Base-by-base conservation (phyloP, 1,140 invertebrate genomes). In the Hesperophylax magnus region DNA sequence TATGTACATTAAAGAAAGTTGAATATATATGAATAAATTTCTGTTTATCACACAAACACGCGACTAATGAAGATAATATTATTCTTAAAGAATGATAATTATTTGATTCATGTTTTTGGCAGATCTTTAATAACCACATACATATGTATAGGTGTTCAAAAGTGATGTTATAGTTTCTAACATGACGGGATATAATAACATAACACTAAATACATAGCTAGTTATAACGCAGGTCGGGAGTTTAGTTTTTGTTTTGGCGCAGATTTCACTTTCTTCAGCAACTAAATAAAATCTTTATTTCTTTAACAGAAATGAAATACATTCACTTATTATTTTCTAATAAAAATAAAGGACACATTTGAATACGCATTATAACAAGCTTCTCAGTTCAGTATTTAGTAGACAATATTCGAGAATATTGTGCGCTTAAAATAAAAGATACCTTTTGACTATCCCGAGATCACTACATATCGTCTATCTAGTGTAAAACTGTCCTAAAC, bases 31-130 rank as follows among this genome's bases (percentile, higher is more conserved):
- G 67, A 71, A 69, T 79, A 77, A 75, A 79, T 61, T 72, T 77
- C 69, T 63, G 67, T 77, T 81, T 81, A 83, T 83, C 82, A 83
- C 82, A 83, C 79, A 83, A 81, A 81, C 78, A 83, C 81, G 77
- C 81, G 82, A 83, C 82, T 83, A 83, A 58, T 17, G n/a, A 58
- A 74, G 53, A 74, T 39, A 39, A 39, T 39, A 39, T 39, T 74
- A 74, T 74, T 74, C 71, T 74, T 74, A 74, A 74, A 74, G 71
- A 74, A 74, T 74, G 54, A 56, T 74, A 22, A 71, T 34, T 34
- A 34, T 47, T 71, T 47, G 1, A 65, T 39, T n/a, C 22, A 20
- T 22, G 14, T 63, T 63, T 47, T 71, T 71, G 67, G 65, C 65
- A 63, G 17, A 69, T 69, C 15, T 39, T 20, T 11, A 39, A 69